Conservation (phyloP, 2,888 invertebrate genomes). For the Acleris cristana region DNA sequence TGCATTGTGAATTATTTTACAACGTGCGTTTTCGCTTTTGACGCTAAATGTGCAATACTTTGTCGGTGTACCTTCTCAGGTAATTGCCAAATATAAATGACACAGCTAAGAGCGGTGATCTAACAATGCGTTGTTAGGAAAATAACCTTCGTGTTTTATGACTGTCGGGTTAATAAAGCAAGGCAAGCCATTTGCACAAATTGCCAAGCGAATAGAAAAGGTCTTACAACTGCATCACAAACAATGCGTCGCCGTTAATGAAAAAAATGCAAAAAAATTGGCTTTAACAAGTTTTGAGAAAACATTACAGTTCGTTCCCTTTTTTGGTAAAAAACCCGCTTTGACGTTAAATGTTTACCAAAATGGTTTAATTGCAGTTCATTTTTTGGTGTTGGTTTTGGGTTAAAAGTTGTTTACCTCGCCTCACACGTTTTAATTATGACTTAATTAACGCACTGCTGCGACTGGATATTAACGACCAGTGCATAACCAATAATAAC, state of each 20-base stretch:
- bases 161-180: slow-evolving; percentile 54
- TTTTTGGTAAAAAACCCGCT: slow-evolving; percentile 36
- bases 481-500: too few species aligned
- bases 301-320: slow-evolving; percentile 48
- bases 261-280: slow-evolving; percentile 38
- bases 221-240: slow-evolving; percentile 41
- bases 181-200: slow-evolving; percentile 70
- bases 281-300: neutral
- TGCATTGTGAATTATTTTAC: slow-evolving; percentile 45
- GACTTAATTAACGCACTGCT: neutral
- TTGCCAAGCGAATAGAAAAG: slow-evolving; percentile 59
- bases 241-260: slow-evolving; percentile 28
- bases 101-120: slow-evolving; percentile 40
- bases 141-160: slow-evolving; percentile 62
- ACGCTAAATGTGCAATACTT: slow-evolving; percentile 59
- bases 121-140: slow-evolving; percentile 49
- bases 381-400: slow-evolving; percentile 6
- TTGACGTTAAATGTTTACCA: slow-evolving; percentile 1
- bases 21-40: slow-evolving; percentile 58
- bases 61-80: slow-evolving; percentile 50
- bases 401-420: neutral
- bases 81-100: slow-evolving; percentile 53
- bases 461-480: neutral
- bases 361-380: slow-evolving; percentile 14
- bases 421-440: neutral